Conservation (phyloP, 2,113 vertebrate species). For the Hydrolagus affinis region DNA sequence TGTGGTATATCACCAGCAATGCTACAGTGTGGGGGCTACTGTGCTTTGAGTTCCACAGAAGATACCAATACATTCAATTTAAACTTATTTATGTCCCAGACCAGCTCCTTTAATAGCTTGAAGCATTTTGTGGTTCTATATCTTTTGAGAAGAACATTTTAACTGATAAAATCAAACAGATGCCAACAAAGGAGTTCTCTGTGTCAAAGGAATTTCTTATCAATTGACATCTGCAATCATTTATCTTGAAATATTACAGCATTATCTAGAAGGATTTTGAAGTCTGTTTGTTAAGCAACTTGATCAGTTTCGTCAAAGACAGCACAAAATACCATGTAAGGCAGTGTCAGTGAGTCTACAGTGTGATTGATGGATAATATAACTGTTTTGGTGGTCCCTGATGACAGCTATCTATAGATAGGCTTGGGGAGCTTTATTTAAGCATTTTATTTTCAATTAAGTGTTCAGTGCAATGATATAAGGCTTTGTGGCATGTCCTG, state of each 20-base stretch:
- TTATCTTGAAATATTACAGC: slow-evolving; percentile 30
- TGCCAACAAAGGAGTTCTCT: slow-evolving; percentile 25
- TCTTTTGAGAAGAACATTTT: slow-evolving; percentile 1
- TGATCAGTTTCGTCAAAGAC: slow-evolving; percentile 7
- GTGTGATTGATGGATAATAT: slow-evolving; percentile 2
- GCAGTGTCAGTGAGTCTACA: neutral
- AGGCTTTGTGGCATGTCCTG: too few relatives aligned
- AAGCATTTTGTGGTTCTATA: slow-evolving; percentile 5
- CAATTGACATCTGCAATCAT: slow-evolving; percentile 31
- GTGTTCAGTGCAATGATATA: neutral
- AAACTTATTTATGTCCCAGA: slow-evolving; percentile 30
- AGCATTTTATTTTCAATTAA: neutral
- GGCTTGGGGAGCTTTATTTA: neutral
- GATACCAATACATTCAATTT: slow-evolving; percentile 1
- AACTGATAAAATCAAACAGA: slow-evolving; percentile 32
- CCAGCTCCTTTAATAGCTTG: slow-evolving; percentile 27
- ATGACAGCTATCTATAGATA: neutral
- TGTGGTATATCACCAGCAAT: neutral
- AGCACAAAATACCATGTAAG: slow-evolving; percentile 24
- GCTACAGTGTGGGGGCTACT: neutral
- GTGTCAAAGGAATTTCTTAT: slow-evolving; percentile 32
- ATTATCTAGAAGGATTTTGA: slow-evolving; percentile 25
- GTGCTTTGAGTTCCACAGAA: slow-evolving; percentile 10
- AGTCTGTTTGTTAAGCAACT: slow-evolving; percentile 30
- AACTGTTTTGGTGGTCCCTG: slow-evolving; percentile 22